Conservation (phyloP, 2,113 vertebrate species). For the Caracal caracal region DNA sequence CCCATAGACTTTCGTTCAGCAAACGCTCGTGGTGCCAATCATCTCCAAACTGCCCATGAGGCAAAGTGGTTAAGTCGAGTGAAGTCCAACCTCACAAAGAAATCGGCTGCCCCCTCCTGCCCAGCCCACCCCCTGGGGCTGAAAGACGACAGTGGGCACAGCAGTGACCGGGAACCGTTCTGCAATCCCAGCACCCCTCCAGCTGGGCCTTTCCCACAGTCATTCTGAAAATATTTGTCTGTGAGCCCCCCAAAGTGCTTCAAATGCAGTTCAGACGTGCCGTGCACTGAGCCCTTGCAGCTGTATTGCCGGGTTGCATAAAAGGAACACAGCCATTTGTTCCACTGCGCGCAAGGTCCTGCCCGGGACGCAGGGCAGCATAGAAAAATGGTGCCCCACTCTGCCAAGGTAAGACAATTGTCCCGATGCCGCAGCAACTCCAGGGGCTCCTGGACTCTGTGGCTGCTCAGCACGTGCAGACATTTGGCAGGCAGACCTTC, state of each 20-base stretch:
- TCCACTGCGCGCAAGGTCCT: background rate
- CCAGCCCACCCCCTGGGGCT: background rate
- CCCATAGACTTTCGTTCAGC: background rate
- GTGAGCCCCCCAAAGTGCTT: constrained; percentile 8
- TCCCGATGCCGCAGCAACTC: background rate
- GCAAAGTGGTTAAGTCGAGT: background rate
- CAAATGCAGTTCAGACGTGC: constrained; percentile 67
- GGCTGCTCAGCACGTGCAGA: background rate
- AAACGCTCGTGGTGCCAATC: background rate
- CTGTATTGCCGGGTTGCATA: constrained; percentile 64
- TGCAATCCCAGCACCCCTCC: background rate
- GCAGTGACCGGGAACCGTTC: background rate
- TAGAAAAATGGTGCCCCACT: constrained; percentile 43
- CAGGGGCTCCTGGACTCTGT: background rate
- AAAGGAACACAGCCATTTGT: constrained; percentile 64
- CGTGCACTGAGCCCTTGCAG: constrained; percentile 75
- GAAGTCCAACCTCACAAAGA: background rate
- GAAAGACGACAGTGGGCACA: background rate
- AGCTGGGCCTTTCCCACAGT: background rate
- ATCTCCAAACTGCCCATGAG: background rate
- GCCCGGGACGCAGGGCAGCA: background rate
- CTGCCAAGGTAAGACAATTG: background rate
- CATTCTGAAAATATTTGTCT: constrained; percentile 51
- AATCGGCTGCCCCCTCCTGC: background rate
- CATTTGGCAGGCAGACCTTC: constrained; percentile 50